phyloP scores from a whole-genome alignment of 2,113 vertebrate species.

The Piaya cayana region DNA sequence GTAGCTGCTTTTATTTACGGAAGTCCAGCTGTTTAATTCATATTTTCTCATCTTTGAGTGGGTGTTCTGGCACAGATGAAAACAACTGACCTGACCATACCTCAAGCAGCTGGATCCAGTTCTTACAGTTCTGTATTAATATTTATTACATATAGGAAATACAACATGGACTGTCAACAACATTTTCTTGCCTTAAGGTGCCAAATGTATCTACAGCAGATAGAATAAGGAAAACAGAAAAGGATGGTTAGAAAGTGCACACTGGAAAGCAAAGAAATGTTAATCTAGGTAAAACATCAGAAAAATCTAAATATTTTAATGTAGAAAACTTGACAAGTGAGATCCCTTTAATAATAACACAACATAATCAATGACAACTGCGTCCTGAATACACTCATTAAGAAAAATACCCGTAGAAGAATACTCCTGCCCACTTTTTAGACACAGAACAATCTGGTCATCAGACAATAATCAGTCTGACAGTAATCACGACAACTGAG shows the following conservation, averaged over 20 bases:
- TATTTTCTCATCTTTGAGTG: not conserved
- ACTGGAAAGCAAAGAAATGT: not conserved
- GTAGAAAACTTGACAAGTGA: not conserved
- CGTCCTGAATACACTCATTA: not conserved
- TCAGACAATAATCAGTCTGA: conserved; percentile 36
- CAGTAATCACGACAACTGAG: conserved; percentile 15
- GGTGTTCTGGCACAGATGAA: not conserved
- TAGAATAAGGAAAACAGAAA: not conserved
- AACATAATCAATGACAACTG: not conserved
- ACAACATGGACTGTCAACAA: not conserved
- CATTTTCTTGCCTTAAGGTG: not conserved
- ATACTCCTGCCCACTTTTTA: not conserved
- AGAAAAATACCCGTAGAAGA: not conserved
- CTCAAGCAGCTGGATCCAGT: not conserved
- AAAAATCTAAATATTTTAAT: not conserved
- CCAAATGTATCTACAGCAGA: not conserved
- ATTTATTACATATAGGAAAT: not conserved
- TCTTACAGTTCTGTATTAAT: not conserved
- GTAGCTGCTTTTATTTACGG: not conserved
- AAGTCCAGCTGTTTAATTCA: not conserved
- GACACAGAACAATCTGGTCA: conserved; percentile 7
- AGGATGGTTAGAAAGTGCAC: fast-evolving
- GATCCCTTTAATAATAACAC: not conserved
- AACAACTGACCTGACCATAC: fast-evolving
- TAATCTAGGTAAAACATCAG: not conserved